Base-by-base conservation (phyloP, 2,113 vertebrate genomes). In the Nothobranchius kuhntae region DNA sequence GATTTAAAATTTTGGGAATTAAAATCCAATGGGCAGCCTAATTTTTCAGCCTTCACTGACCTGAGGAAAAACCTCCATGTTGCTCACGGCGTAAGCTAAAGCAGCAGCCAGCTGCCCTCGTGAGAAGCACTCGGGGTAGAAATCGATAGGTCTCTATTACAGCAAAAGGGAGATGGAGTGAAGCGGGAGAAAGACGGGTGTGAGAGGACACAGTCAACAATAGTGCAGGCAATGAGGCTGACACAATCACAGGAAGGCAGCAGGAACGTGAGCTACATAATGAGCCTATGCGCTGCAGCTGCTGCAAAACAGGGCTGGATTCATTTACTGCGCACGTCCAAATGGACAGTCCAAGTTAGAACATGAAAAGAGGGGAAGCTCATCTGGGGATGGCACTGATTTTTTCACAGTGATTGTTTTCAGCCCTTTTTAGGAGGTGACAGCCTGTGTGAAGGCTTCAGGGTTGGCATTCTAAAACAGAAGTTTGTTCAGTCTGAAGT, bases 71-170 rank as follows among this genome's bases (percentile, higher is more conserved):
- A 59, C 36, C 58, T 71, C 60, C 17, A 24, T 6, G 4, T 56
- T 7, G 42, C 62, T 71, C 67, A 35, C 44, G 40, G 47, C 12
- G n/a, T 75, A 81, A 83, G 72, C 61, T 66, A 70, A 71, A 71
- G 68, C 84, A 72, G 72, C 67, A 72, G 73, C 52, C 44, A 64
- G 46, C 66, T 66, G 65, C 59, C 13, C 54, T 14, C 30, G 65
- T 57, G 75, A 80, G 75, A 71, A 75, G 77, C 24, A 60, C 75
- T 46, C 1, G 15, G 67, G 83, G 65, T 73, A 9, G 57, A 86
- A 89, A 91, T 92, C 85, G 74, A 90, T 90, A 86, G 70, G 66
- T 77, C 86, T 86, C 76, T 74, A 85, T 81, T 89, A 82, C 68
- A 75, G 79, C n/a, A 53, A 65, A 80, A 40, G 38, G 70, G 70